A percentile compares a stretch with the other conserved stretches of the same genome.
These are phyloP conservation scores for Hirtodrosophila duncani DNA, from an alignment of 2,888 invertebrate species.

Conservation along the genomic window DNA sequence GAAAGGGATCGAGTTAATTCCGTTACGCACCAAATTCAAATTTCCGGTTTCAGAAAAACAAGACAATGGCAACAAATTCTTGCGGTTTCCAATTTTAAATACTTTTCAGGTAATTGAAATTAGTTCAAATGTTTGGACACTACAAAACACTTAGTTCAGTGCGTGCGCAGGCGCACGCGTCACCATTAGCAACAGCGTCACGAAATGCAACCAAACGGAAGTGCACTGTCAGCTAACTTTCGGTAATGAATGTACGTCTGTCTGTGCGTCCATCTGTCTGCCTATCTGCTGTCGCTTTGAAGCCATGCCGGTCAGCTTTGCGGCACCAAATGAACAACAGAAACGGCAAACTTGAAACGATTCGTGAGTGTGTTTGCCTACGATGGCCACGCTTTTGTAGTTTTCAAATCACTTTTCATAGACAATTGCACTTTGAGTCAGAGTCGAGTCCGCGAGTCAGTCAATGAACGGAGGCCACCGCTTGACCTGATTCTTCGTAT, in stretches of 20 bases:
- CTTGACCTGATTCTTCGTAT: conserved; percentile 51
- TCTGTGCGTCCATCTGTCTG: conserved; percentile 32
- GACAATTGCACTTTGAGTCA: conserved; percentile 53
- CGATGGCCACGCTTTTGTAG: conserved; percentile 4
- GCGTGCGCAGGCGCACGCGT: conserved; percentile 53
- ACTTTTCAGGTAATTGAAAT: conserved; percentile 50
- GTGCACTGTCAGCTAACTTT: conserved; percentile 55
- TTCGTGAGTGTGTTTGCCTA: conserved; percentile 17
- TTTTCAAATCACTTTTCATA: conserved; percentile 43
- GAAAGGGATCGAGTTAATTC: conserved; percentile 2
- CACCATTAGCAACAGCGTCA: conserved; percentile 4
- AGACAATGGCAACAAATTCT: conserved; percentile 7
- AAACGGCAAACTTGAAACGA: conserved; percentile 59
- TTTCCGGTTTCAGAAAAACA: conserved; percentile 60
- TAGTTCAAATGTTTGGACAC: conserved; percentile 32
- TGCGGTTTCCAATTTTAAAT: conserved; percentile 40
- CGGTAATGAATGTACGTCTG: conserved; percentile 12
- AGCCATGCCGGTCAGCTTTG: conserved; percentile 22
- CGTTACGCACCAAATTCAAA: conserved; percentile 31
- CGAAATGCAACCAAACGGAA: conserved; percentile 38
- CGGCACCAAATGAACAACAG: conserved; percentile 34
- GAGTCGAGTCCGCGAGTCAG: background rate
- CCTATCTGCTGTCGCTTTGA: conserved; percentile 27
- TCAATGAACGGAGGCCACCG: background rate
- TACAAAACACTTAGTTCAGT: conserved; percentile 27